Evolutionary conservation across 2,113 vertebrate genomes (phyloP).

Genomic region (Phasianus colchicus): DNA sequence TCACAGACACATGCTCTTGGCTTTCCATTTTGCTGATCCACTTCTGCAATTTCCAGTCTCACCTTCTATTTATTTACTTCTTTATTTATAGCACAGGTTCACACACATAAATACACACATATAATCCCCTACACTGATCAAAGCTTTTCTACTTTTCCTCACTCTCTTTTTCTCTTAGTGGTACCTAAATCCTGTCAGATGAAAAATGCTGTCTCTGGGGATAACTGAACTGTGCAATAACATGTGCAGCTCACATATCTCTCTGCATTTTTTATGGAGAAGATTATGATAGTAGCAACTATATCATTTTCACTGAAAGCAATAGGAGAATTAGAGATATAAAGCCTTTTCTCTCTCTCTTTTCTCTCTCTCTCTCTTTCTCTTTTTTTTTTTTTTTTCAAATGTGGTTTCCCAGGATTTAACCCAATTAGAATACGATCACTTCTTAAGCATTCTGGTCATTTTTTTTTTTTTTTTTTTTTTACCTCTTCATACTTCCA

Average conservation of each 20-base stretch:
- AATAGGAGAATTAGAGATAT: not conserved
- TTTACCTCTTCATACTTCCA: not conserved
- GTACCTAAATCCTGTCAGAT: not conserved
- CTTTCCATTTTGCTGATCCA: not conserved
- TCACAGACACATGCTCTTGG: not conserved
- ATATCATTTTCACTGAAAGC: not conserved
- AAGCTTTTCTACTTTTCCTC: not conserved
- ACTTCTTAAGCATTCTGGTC: not conserved
- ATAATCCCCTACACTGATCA: not conserved
- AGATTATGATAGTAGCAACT: not conserved
- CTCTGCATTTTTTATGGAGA: not conserved
- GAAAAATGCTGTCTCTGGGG: not conserved
- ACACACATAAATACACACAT: too few relatives aligned
- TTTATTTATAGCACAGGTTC: not conserved
- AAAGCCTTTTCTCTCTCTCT: too few relatives aligned
- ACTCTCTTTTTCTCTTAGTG: not conserved
- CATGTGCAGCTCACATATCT: not conserved
- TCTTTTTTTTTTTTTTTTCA: not conserved
- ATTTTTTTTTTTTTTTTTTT: not conserved
- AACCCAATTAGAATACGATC: not conserved
- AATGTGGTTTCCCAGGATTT: not conserved
- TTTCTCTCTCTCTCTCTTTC: too few relatives aligned
- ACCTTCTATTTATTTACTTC: too few relatives aligned
- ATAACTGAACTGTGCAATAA: not conserved
- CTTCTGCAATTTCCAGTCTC: not conserved